These are phyloP conservation scores for Brachynemurus nebulosus DNA, from an alignment of 2,888 invertebrate species.

Conservation along the genomic window DNA sequence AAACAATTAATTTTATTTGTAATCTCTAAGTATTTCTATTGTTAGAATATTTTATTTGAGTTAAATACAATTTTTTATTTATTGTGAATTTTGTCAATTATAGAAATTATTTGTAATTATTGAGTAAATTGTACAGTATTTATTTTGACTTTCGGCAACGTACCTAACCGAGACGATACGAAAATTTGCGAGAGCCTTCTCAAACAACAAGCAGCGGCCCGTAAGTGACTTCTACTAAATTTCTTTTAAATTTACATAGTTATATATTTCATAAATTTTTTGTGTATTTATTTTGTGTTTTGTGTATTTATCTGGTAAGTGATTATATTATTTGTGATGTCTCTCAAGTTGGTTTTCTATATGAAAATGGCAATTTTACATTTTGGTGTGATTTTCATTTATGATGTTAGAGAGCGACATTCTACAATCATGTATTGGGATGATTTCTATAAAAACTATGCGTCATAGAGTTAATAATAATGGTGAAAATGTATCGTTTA, in stretches of 20 bases:
- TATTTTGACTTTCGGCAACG: constrained; percentile 2
- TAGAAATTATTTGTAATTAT: too few relatives aligned
- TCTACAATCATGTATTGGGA: too few relatives aligned
- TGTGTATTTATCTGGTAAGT: constrained; percentile 6
- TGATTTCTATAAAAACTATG: constrained; percentile 3
- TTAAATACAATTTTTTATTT: too few relatives aligned
- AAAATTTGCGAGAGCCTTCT: constrained; percentile 11
- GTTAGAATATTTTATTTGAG: too few relatives aligned
- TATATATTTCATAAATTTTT: constrained; percentile 3
- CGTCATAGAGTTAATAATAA: background rate
- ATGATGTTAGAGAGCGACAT: too few relatives aligned
- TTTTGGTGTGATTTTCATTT: too few relatives aligned
- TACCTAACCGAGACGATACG: constrained; percentile 7
- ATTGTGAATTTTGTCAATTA: too few relatives aligned
- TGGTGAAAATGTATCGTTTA: background rate
- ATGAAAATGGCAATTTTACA: too few relatives aligned
- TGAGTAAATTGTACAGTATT: background rate
- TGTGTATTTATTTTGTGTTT: constrained; percentile 8
- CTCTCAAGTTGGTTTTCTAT: background rate
- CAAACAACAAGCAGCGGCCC: constrained; percentile 11
- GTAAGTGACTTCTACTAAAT: constrained; percentile 11
- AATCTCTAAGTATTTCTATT: too few relatives aligned
- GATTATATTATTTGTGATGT: background rate
- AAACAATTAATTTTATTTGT: too few relatives aligned
- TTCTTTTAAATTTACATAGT: constrained; percentile 4